These are phyloP conservation scores for Synergus itoensis DNA, from an alignment of 2,888 invertebrate genomes.

Conservation along the genomic window DNA sequence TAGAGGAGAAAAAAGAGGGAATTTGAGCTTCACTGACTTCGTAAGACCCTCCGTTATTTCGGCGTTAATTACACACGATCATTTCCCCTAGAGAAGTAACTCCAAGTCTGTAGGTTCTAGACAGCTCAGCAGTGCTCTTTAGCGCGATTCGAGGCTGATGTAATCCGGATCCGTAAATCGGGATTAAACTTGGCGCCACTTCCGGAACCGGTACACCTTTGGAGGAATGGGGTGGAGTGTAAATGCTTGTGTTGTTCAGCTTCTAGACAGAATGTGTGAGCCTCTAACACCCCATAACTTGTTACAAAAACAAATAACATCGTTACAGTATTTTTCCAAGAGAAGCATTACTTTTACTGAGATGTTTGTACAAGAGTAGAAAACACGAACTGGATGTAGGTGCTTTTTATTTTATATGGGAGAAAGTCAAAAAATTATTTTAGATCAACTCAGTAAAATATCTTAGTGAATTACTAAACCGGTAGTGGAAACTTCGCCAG, in stretches of 20 bases:
- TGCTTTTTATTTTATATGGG: neutral
- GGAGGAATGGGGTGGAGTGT: slow-evolving; percentile 9
- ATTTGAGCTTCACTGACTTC: slow-evolving; percentile 25
- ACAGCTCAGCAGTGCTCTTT: slow-evolving; percentile 48
- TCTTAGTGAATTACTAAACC: neutral
- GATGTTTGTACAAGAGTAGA: neutral
- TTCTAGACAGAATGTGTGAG: slow-evolving; percentile 14
- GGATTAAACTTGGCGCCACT: slow-evolving; percentile 53
- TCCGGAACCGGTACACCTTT: slow-evolving; percentile 47
- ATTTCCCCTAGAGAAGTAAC: slow-evolving; percentile 31
- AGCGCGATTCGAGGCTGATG: slow-evolving; percentile 51
- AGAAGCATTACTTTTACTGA: neutral
- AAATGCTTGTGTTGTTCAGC: slow-evolving; percentile 15
- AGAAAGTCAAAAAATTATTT: too few relatives aligned
- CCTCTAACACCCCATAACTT: slow-evolving; percentile 33
- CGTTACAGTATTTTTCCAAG: neutral
- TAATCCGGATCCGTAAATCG: slow-evolving; percentile 54
- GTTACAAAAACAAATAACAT: slow-evolving; percentile 19
- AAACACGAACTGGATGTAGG: neutral
- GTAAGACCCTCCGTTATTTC: slow-evolving; percentile 26
- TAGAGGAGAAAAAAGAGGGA: slow-evolving; percentile 12
- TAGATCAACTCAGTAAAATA: too few relatives aligned
- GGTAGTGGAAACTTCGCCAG: neutral
- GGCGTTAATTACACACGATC: slow-evolving; percentile 41
- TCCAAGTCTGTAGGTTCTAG: slow-evolving; percentile 18